phyloP scores from a whole-genome alignment of 2,888 invertebrate genomes.

The Drosophila rellima region DNA sequence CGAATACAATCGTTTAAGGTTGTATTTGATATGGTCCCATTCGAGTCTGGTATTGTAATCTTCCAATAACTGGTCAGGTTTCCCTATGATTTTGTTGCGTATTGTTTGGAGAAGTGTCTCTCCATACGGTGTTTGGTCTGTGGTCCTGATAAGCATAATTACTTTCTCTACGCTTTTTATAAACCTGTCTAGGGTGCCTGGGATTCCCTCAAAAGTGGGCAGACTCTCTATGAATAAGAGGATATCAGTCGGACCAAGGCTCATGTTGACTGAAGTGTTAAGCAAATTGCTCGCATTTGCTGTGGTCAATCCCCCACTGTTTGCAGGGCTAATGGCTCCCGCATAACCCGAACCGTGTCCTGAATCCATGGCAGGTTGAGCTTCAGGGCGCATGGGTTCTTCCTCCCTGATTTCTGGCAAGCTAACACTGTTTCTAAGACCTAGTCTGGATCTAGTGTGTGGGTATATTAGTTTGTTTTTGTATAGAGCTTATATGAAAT shows the following conservation, averaged over 20 bases:
- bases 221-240: background rate
- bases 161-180: conserved; percentile 1
- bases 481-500: too few relatives aligned
- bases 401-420: background rate
- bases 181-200: background rate
- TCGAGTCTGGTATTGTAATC: background rate
- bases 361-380: background rate
- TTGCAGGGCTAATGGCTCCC: background rate
- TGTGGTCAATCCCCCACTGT: background rate
- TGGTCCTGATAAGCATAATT: background rate
- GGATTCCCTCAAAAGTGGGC: background rate
- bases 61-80: background rate
- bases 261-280: background rate
- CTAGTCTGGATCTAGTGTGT: background rate
- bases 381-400: background rate
- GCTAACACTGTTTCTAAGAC: background rate
- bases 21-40: background rate
- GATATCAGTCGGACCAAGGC: background rate
- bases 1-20: background rate
- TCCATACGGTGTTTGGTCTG: conserved; percentile 8
- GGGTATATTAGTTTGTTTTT: too few relatives aligned
- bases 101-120: background rate
- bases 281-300: background rate
- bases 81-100: background rate
- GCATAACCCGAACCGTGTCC: background rate